These are phyloP conservation scores for Diplazon laetatorius DNA, from an alignment of 2,888 invertebrate species.

Conservation along the genomic window DNA sequence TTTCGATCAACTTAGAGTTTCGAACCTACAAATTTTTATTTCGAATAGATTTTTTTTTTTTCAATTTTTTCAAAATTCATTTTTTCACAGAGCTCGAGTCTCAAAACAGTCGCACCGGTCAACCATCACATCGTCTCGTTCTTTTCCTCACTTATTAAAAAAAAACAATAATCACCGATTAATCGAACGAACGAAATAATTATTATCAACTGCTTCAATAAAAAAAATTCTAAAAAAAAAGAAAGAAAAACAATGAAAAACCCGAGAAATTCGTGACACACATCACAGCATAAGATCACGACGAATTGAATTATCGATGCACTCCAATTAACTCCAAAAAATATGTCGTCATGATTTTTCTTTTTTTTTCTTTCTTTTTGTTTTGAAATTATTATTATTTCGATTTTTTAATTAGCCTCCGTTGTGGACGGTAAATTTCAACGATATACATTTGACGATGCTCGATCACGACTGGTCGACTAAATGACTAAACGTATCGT, in stretches of 20 bases:
- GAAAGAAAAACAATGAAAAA: neutral
- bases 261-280: neutral
- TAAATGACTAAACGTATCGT: slow-evolving; percentile 2
- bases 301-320: neutral
- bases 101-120: no score
- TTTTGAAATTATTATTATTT: no score
- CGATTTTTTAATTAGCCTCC: no score
- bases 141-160: neutral
- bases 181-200: no score
- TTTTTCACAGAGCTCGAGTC: neutral
- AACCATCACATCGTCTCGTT: no score
- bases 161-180: no score
- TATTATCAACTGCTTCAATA: no score
- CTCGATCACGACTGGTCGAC: no score
- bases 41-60: neutral
- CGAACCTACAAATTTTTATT: neutral
- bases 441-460: slow-evolving; percentile 2
- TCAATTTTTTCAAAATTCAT: neutral
- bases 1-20: neutral
- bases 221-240: slow-evolving; percentile 13
- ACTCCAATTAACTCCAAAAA: neutral
- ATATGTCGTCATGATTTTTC: neutral
- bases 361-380: no score
- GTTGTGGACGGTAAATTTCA: neutral
- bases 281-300: neutral